phyloP scores from a whole-genome alignment of 2,113 vertebrate genomes.

The Gymnobelideus leadbeateri region DNA sequence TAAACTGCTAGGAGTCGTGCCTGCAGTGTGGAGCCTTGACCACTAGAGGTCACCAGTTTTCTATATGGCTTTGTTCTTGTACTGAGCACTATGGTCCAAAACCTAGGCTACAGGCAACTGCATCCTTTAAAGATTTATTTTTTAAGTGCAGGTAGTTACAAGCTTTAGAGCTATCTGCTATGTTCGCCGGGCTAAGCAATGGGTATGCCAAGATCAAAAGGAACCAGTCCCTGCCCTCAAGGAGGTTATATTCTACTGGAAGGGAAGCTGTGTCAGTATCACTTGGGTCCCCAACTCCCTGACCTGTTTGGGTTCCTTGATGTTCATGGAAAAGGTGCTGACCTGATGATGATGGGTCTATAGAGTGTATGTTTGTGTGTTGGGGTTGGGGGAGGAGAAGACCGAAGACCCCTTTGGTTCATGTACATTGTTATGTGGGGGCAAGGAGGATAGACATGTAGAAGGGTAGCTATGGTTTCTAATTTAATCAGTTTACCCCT shows the following conservation, averaged over 20 bases:
- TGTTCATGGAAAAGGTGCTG: background rate
- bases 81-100: background rate
- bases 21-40: background rate
- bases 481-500: background rate
- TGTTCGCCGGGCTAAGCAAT: background rate
- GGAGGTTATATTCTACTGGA: background rate
- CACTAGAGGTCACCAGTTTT: background rate
- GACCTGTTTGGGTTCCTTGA: background rate
- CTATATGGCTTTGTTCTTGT: background rate
- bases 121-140: background rate
- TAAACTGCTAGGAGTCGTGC: background rate
- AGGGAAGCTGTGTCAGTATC: background rate
- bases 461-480: background rate
- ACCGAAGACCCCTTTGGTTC: no score
- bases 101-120: background rate
- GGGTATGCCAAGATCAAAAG: background rate
- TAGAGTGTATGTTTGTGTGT: background rate
- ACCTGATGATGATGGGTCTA: background rate
- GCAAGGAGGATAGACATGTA: background rate
- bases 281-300: background rate
- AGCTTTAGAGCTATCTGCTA: background rate
- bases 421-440: background rate
- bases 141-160: background rate
- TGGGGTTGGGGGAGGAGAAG: no score
- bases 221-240: background rate